Evolutionary conservation across 2,888 invertebrate species (phyloP).

Genomic region (Pristionchus arcanus): DNA sequence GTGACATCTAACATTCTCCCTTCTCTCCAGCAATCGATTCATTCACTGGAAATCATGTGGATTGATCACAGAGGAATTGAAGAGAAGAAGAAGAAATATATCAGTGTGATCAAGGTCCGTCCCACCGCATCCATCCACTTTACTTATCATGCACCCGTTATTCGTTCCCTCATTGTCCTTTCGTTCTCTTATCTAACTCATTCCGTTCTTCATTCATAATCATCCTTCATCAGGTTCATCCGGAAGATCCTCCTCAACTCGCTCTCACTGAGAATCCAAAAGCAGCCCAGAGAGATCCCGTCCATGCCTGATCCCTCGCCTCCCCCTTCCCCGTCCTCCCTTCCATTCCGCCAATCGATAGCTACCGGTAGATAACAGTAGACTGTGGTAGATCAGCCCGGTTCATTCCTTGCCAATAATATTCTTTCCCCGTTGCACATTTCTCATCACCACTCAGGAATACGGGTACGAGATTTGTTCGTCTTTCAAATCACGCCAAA

Average conservation of each 20-base stretch:
- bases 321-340: too few relatives aligned
- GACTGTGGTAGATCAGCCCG: conserved; percentile 11
- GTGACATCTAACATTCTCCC: neutral
- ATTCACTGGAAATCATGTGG: conserved; percentile 22
- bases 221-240: conserved; percentile 24
- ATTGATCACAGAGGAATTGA: neutral
- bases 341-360: conserved; percentile 46
- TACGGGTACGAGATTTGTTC: conserved; percentile 48
- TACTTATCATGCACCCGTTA: neutral
- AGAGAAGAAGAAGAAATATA: neutral
- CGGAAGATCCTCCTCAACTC: conserved; percentile 47
- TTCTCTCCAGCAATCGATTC: conserved; percentile 37
- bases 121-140: neutral
- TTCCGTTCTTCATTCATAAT: neutral
- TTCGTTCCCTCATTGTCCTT: conserved; percentile 1
- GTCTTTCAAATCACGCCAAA: conserved; percentile 42
- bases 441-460: conserved; percentile 15
- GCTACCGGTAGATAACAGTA: conserved; percentile 43
- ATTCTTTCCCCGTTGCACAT: neutral
- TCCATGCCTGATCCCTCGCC: neutral
- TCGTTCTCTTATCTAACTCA: neutral
- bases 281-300: conserved; percentile 14
- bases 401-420: neutral
- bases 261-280: conserved; percentile 46
- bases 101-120: conserved; percentile 51